Base-by-base conservation (phyloP, 2,797 vertebrate species). In the Gadopsis marmoratus region DNA sequence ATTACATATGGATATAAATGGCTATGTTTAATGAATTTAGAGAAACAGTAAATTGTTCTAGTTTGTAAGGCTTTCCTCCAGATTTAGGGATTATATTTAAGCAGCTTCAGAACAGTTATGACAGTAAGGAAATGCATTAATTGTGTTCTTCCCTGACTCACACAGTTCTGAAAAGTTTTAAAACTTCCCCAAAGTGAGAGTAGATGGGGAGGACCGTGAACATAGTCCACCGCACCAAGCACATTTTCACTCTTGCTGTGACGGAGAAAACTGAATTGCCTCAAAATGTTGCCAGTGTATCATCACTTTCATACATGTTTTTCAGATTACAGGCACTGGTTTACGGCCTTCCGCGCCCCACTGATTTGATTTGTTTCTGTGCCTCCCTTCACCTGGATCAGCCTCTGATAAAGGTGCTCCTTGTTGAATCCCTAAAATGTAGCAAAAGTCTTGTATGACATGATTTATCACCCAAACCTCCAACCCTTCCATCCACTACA, bases 231-330 rank as follows among this genome's bases (percentile, higher is more conserved):
- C 26, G 26, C 26, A 26, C 26, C 26, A 2, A 26, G 26, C 26
- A 26, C 26, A 26, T 26, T 26, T 26, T 26, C 26, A 26, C 26
- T 26, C 26, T 26, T 26, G 16, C 47, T 33, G 29, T 2, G 11
- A 54, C n/a, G 29, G 17, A 50, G 21, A 8, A 10, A 21, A 50
- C 48, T 50, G 48, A 50, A 9, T 4, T 43, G 29, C 26, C 63
- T 35, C 21, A 33, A 62, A 58, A 11, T 71, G 29, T 23, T 74
- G 51, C 48, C 55, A 43, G 9, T 67, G n/a, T n/a, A 54, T 51
- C 55, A 65, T 70, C 21, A 23, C 17, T 61, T 78, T 31, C n/a
- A 39, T 23, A 45, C 29, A 16, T 5, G 11, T 48, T 37, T 47
- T 56, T 67, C 16, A 23, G 23, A 4, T 10, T 53, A 2, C 26